These are phyloP conservation scores for Yasuhikotakia modesta DNA, from an alignment of 2,797 vertebrate species.

Conservation along the genomic window DNA sequence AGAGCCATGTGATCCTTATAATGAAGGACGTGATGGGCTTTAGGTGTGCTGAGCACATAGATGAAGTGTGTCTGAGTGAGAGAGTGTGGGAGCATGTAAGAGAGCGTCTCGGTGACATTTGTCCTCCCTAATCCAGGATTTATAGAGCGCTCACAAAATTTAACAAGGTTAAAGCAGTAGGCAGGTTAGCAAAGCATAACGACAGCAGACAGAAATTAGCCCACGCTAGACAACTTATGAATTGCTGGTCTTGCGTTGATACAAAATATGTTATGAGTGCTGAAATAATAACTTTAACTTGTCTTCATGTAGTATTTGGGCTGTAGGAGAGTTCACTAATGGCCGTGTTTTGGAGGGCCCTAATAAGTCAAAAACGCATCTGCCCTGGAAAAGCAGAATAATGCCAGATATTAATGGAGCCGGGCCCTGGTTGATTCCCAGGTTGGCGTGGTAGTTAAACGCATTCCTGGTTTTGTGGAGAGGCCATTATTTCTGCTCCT, in stretches of 20 bases:
- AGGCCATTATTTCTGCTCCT: conserved; percentile 79
- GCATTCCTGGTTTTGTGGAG: conserved; percentile 81
- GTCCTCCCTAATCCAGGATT: conserved; percentile 75
- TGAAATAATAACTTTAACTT: background rate
- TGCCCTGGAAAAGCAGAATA: conserved; percentile 52
- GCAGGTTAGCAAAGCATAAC: conserved; percentile 64
- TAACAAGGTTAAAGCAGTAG: conserved; percentile 70
- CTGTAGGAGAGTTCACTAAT: conserved; percentile 28
- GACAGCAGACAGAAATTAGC: conserved; percentile 67
- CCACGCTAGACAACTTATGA: conserved; percentile 25
- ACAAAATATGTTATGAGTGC: background rate
- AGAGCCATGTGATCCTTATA: conserved; percentile 76
- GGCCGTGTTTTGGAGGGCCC: conserved; percentile 32
- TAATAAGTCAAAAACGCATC: background rate
- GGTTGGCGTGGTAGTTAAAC: conserved; percentile 72
- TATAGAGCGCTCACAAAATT: conserved; percentile 65
- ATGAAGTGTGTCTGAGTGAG: conserved; percentile 25
- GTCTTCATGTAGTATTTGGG: conserved; percentile 20
- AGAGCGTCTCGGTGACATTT: conserved; percentile 69
- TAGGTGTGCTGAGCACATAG: conserved; percentile 50
- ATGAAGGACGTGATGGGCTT: conserved; percentile 78
- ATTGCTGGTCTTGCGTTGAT: background rate
- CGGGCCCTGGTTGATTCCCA: conserved; percentile 66
- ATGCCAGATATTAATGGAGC: conserved; percentile 69
- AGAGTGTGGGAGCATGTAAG: conserved; percentile 35